Base-by-base conservation (phyloP, 2,888 invertebrate species). In the Plutella xylostella region DNA sequence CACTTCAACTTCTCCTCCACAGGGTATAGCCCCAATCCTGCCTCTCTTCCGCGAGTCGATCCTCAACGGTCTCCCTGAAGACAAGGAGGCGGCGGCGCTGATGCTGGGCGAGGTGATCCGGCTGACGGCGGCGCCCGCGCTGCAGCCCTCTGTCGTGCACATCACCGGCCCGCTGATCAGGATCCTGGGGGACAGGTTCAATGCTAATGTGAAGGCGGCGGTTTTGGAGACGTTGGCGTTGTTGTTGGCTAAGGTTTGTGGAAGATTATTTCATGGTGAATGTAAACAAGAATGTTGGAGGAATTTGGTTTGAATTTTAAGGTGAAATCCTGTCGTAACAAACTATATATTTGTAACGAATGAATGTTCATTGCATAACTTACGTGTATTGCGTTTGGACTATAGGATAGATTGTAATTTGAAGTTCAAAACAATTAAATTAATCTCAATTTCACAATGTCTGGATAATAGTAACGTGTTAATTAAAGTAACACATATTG, bases 91-190 rank as follows among this genome's bases (percentile, higher is more conserved):
- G 52, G 97, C 98, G 0, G 96, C 98, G 6, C 90, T 94, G 64
- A 97, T 97, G 51, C 82, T 98, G 57, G 92, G 92, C 43, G 90
- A 90, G 68, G 88, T 95, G 14, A 95, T 97, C 63, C 87, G 86
- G 61, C 79, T 94, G 48, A 96, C 97, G 5, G 94, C 92, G 52
- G 89, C 97, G 0, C 87, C 90, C 43, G 95, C 97, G 4, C 80
- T 98, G 46, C 96, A 97, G 71, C 94, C 97, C 0, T 97, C 97
- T 41, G 98, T 98, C 3, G 94, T 98, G 49, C 94, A 96, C 68
- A 96, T 99, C 60, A 98, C 98, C 4, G 99, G 99, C 1, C 98
- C 99, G 0, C 86, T 99, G 51, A 99, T 99, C 78, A 89, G 99
- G 61, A 97, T 98, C 69, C 88, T 99, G 43, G 98, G 98, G 9